Evolutionary conservation across 2,888 invertebrate species (phyloP), one percentile per base, ranked within the genome.

Genomic region (Chesias legatella): DNA sequence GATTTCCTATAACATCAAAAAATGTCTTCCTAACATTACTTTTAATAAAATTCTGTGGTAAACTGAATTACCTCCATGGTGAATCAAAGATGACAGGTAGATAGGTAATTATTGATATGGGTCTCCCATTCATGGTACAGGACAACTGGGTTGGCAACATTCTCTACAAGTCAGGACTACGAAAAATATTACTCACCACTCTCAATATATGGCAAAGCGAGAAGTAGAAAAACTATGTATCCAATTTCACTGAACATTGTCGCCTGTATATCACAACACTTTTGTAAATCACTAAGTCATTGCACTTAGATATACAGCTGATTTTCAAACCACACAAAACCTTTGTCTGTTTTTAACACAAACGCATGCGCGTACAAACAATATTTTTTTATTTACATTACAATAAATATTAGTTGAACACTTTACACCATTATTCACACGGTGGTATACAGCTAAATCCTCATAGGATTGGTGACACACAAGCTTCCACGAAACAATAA

Each of bases 201-300:
- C 84, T 92, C 91, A 74, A 92, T 92, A 79, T 91, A 91, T 63
- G 92, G 92, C 72, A 92, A 89, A 73, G 92, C 89, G 71, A 92
- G 88, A 73, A 92, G 89, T 79, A 92, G 86, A 84, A 91, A 91
- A 72, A 91, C 86, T 80, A 91, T 90, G 83, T 91, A 91, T 89
- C 90, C 90, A 88, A 89, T 90, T 86, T 90, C 90, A 89, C 89
- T 90, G 72, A 90, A 89, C 90, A 91, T 91, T 89, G 89, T 89
- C 73, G 78, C 79, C 78, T 73, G 67, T 58, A 70, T 77, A 64
- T 73, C 78, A 78, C 77, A 2, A 78, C 84, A 77, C 75, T 83
- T 80, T 77, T 75, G 24, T 63, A 63, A 74, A 79, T 73, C 80
- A 83, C 82, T 81, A 86, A 88, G 85, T 85, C 89, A 89, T 90